Percentiles rank a stretch among this genome's conserved stretches.
These are phyloP conservation scores for Ectemnius cavifrons DNA, from an alignment of 2,888 invertebrate genomes.

Conservation along the genomic window DNA sequence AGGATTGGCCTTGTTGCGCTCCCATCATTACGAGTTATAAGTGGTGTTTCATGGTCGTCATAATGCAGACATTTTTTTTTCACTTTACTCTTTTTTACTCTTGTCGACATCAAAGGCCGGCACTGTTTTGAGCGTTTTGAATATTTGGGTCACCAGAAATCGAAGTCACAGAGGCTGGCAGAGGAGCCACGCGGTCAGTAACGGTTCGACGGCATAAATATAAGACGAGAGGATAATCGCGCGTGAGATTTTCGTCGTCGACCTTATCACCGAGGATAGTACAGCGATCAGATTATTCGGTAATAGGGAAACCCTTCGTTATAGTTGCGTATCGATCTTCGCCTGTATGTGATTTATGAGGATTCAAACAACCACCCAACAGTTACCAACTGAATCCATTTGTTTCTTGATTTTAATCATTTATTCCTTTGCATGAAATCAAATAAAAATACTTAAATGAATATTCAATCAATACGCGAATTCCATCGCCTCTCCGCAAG, in stretches of 20 bases:
- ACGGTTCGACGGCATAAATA: slow-evolving; percentile 2
- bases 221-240: not conserved
- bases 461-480: too few species aligned
- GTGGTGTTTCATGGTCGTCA: too few species aligned
- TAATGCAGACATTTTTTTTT: too few species aligned
- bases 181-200: not conserved
- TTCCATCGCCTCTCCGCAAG: too few species aligned
- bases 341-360: not conserved
- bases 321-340: not conserved
- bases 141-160: slow-evolving; percentile 7
- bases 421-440: too few species aligned
- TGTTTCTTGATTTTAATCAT: too few species aligned
- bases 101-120: not conserved
- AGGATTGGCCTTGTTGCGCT: too few species aligned
- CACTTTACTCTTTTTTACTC: too few species aligned
- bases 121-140: not conserved
- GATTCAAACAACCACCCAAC: not conserved
- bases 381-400: not conserved
- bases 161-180: not conserved
- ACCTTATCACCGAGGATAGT: not conserved
- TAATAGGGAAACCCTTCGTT: slow-evolving; percentile 8
- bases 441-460: too few species aligned
- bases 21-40: too few species aligned
- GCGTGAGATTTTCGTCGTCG: not conserved
- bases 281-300: not conserved